These are phyloP conservation scores for Corynorhinus townsendii DNA, from an alignment of 2,113 vertebrate genomes.

Conservation along the genomic window DNA sequence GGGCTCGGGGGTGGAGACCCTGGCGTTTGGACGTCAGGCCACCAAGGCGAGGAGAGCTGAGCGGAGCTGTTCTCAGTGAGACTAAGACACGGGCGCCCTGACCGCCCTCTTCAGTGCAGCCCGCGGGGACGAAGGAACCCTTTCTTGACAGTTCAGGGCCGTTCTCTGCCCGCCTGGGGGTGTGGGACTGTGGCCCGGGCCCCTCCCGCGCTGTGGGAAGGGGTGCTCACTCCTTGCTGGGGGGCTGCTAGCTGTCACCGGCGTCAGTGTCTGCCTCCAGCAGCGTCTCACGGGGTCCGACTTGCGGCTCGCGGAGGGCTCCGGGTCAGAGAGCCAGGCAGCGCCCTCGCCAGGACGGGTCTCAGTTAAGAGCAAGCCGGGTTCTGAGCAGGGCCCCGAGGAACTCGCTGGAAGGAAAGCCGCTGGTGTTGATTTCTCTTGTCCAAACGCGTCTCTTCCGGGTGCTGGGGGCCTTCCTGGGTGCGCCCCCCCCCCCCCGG, in stretches of 20 bases:
- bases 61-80: background rate
- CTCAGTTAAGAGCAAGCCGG: background rate
- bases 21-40: fast-evolving
- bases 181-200: background rate
- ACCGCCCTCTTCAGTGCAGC: background rate
- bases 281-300: background rate
- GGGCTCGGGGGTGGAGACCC: background rate
- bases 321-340: background rate
- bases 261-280: background rate
- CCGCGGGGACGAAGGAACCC: fast-evolving
- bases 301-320: background rate
- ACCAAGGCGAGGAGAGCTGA: fast-evolving
- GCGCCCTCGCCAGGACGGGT: background rate
- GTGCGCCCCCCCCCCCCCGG: too few relatives aligned
- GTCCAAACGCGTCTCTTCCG: background rate
- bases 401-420: background rate
- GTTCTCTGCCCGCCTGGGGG: background rate
- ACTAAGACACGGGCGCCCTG: fast-evolving
- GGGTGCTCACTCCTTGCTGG: background rate
- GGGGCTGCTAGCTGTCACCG: background rate
- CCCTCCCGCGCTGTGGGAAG: too few relatives aligned
- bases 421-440: background rate
- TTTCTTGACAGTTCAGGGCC: background rate
- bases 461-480: background rate
- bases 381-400: background rate